Conservation (phyloP, 2,113 vertebrate genomes). For the Atrichornis clamosus region DNA sequence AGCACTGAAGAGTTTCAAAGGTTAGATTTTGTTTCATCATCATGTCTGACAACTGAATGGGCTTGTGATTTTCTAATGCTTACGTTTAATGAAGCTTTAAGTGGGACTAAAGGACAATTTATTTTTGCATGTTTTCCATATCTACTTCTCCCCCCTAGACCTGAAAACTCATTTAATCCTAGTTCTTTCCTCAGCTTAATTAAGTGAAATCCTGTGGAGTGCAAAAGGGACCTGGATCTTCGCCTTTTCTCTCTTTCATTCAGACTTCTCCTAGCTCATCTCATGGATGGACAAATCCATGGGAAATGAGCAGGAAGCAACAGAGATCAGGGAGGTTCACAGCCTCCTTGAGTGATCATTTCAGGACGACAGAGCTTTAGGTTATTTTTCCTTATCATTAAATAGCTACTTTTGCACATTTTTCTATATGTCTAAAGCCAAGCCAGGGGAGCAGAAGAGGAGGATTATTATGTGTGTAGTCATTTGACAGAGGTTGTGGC, state of each 20-base stretch:
- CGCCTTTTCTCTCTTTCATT: neutral
- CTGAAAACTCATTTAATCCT: neutral
- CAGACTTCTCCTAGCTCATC: neutral
- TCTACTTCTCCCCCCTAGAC: neutral
- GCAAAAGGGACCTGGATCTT: neutral
- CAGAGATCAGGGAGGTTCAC: neutral
- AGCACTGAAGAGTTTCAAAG: neutral
- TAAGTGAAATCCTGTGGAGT: neutral
- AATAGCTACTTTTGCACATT: neutral
- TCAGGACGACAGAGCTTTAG: neutral
- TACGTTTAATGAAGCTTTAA: neutral
- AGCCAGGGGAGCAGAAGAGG: neutral
- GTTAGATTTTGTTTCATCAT: neutral
- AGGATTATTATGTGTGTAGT: neutral
- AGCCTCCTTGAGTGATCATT: neutral
- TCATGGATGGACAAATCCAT: neutral
- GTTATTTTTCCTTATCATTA: neutral
- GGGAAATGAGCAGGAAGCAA: neutral
- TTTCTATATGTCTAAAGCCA: neutral
- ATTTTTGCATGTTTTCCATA: neutral
- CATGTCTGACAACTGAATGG: neutral
- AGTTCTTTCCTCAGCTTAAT: neutral
- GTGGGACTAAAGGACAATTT: neutral
- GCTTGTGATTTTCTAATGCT: neutral
- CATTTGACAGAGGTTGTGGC: neutral